These are phyloP conservation scores for Emys orbicularis DNA, from an alignment of 2,797 vertebrate species.

Conservation along the genomic window DNA sequence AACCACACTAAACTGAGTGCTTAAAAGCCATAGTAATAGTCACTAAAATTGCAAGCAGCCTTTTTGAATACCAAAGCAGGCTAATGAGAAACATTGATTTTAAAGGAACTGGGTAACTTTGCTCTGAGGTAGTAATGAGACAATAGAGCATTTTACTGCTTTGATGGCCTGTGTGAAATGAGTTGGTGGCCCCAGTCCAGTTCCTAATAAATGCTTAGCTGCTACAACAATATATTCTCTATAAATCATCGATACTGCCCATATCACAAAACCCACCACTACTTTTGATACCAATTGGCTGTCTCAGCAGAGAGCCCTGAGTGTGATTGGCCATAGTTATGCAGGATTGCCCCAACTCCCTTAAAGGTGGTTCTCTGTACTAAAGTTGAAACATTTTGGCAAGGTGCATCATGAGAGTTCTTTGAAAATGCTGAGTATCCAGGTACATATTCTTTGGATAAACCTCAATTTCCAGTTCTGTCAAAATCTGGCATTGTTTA, in stretches of 20 bases:
- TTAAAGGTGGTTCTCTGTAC: slow-evolving; percentile 27
- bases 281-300: slow-evolving; percentile 54
- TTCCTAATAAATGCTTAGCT: slow-evolving; percentile 65
- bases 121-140: slow-evolving; percentile 45
- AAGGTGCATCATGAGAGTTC: not conserved
- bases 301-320: not conserved
- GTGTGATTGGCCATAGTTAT: not conserved
- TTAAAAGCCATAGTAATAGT: slow-evolving; percentile 58
- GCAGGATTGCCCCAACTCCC: not conserved
- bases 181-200: slow-evolving; percentile 65
- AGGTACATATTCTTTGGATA: not conserved
- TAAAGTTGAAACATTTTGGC: not conserved
- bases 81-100: slow-evolving; percentile 54
- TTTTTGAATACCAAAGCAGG: slow-evolving; percentile 21
- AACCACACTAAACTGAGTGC: slow-evolving; percentile 27
- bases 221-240: slow-evolving; percentile 39
- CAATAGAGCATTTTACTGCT: slow-evolving; percentile 48
- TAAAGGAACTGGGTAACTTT: slow-evolving; percentile 45
- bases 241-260: slow-evolving; percentile 56
- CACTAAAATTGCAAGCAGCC: slow-evolving; percentile 14
- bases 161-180: slow-evolving; percentile 57
- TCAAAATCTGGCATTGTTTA: not conserved
- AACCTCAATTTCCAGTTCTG: not conserved
- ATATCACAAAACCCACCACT: slow-evolving; percentile 49
- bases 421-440: not conserved